phyloP scores from a whole-genome alignment of 2,113 vertebrate genomes.

The Chitala chitala region DNA sequence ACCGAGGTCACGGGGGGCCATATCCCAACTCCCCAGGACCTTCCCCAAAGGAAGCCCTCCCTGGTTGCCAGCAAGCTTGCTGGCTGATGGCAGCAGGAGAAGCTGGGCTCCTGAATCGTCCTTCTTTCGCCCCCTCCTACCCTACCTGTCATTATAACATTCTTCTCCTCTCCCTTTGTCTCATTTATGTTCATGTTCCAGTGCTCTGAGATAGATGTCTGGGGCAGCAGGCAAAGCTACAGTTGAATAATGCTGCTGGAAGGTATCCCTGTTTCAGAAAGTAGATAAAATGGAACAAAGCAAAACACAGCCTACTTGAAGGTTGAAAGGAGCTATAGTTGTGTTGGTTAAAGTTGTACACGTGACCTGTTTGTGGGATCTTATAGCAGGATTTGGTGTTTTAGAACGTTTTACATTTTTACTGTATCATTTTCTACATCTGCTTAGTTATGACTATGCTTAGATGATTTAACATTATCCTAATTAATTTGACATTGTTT shows the following conservation, averaged over 20 bases:
- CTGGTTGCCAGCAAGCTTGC: conserved; percentile 95
- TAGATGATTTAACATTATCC: conserved; percentile 63
- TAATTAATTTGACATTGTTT: conserved; percentile 33
- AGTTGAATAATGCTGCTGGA: conserved; percentile 66
- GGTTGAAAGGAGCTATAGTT: conserved; percentile 32
- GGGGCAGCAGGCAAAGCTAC: conserved; percentile 58
- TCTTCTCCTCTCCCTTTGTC: conserved; percentile 2
- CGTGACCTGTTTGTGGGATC: conserved; percentile 63
- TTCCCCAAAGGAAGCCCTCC: conserved; percentile 93
- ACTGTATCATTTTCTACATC: conserved; percentile 61
- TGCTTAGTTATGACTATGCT: conserved; percentile 61
- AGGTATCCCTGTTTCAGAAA: conserved; percentile 49
- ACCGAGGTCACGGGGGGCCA: conserved; percentile 94
- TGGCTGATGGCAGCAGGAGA: conserved; percentile 73
- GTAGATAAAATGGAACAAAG: conserved; percentile 40
- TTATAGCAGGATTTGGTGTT: conserved; percentile 63
- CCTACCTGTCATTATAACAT: conserved; percentile 1
- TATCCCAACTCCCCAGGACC: conserved; percentile 96
- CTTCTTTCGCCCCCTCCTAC: conserved; percentile 53
- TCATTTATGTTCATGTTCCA: conserved; percentile 26
- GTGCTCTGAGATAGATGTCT: conserved; percentile 36
- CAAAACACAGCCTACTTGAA: conserved; percentile 21
- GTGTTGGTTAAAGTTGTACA: conserved; percentile 52
- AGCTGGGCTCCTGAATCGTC: conserved; percentile 61
- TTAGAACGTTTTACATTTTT: conserved; percentile 67